Conservation (phyloP, 2,888 invertebrate species). For the Polia nebulosa region DNA sequence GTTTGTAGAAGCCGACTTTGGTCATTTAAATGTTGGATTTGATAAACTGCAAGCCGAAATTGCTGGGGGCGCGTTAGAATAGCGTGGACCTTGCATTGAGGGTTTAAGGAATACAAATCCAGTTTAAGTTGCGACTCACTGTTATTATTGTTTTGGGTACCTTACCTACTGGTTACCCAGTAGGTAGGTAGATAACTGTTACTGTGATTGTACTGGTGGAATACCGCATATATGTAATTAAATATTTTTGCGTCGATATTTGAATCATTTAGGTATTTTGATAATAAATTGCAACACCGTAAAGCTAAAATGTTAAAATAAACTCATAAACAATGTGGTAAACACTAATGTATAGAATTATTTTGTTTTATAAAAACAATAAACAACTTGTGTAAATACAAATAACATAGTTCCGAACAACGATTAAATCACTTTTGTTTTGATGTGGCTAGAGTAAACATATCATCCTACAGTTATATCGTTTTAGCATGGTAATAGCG, state of each 20-base stretch:
- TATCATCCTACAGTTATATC: background rate
- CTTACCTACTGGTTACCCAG: background rate
- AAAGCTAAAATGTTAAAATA: background rate
- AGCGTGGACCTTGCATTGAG: conserved; percentile 67
- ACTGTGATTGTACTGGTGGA: background rate
- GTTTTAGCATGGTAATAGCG: too few relatives aligned
- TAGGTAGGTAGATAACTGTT: background rate
- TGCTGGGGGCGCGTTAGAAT: conserved; percentile 73
- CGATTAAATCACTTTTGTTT: conserved; percentile 47
- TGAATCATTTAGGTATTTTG: background rate
- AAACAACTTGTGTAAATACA: conserved; percentile 17
- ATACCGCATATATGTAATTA: background rate
- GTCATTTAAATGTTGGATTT: conserved; percentile 88
- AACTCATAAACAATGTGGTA: background rate
- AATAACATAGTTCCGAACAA: conserved; percentile 13
- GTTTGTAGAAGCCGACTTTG: conserved; percentile 84
- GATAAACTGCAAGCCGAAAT: conserved; percentile 84
- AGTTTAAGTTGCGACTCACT: conserved; percentile 14
- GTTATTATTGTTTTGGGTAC: conserved; percentile 1
- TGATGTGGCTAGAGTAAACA: conserved; percentile 14
- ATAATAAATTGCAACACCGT: background rate
- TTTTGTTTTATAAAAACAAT: too few relatives aligned
- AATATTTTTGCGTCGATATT: background rate
- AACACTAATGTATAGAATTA: background rate
- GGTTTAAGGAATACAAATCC: conserved; percentile 48